Evolutionary conservation across 2,797 vertebrate genomes (phyloP).

Genomic region (Anguilla obscura): DNA sequence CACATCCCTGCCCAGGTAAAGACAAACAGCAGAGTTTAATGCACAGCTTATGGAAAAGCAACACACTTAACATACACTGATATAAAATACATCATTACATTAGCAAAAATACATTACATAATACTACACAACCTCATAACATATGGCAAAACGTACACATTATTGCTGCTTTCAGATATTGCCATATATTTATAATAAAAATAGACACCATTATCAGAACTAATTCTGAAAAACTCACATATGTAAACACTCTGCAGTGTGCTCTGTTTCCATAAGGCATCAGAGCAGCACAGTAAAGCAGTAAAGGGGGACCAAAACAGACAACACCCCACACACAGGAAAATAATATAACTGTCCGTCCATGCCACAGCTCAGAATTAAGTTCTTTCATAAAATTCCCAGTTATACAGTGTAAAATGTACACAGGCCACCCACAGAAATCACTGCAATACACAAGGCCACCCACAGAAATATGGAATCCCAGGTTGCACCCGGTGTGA

Average conservation of each 20-base stretch:
- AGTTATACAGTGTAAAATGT: not conserved
- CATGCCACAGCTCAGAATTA: not conserved
- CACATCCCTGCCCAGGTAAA: conserved; percentile 78
- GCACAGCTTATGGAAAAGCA: not conserved
- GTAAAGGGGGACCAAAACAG: not conserved
- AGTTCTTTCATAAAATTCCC: not conserved
- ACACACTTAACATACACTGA: not conserved
- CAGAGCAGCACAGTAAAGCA: not conserved
- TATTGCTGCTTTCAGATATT: not conserved
- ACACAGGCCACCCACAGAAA: not conserved
- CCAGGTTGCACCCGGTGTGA: not conserved
- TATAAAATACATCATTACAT: not conserved
- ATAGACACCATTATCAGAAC: no score
- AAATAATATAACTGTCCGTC: not conserved
- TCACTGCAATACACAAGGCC: not conserved
- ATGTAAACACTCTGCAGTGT: no score
- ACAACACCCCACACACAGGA: not conserved
- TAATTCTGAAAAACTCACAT: no score
- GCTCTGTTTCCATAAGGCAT: not conserved
- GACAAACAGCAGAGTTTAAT: not conserved
- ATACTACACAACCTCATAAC: not conserved
- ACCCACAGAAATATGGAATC: not conserved
- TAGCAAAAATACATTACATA: not conserved
- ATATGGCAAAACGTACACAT: not conserved
- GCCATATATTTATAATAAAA: not conserved